phyloP scores from a whole-genome alignment of 2,888 invertebrate species.

The Tetranychus truncatus region DNA sequence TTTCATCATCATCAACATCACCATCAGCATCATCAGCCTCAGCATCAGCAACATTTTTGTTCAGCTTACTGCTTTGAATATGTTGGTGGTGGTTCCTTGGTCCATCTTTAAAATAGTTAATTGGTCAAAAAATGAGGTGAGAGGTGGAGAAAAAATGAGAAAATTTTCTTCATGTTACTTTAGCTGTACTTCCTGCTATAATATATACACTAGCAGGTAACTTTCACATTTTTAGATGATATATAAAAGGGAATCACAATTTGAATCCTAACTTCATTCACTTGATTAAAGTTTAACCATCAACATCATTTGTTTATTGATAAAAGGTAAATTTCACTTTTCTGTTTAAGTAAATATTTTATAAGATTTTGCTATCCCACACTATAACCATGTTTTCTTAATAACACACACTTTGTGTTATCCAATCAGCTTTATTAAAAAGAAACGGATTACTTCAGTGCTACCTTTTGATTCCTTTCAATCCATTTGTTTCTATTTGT shows the following conservation, averaged over 20 bases:
- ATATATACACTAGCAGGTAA: too few relatives aligned
- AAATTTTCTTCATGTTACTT: too few relatives aligned
- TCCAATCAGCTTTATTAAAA: too few relatives aligned
- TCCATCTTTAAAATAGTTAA: background rate
- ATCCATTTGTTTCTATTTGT: background rate
- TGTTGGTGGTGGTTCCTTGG: background rate
- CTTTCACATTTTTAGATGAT: background rate
- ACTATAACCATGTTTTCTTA: too few relatives aligned
- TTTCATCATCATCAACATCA: background rate
- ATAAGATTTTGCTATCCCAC: too few relatives aligned
- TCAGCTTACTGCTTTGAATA: background rate
- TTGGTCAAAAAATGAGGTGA: conserved; percentile 1
- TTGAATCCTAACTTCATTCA: background rate
- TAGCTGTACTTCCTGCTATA: too few relatives aligned
- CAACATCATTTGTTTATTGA: background rate
- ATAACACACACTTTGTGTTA: too few relatives aligned
- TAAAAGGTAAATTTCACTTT: background rate
- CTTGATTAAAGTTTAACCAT: background rate
- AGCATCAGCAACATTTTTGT: background rate
- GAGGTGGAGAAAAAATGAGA: background rate
- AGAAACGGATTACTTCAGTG: too few relatives aligned
- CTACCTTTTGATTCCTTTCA: background rate
- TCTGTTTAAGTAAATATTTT: background rate
- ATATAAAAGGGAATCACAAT: background rate
- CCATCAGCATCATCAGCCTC: background rate